Percentiles rank a stretch among this genome's conserved stretches.
These are phyloP conservation scores for Pelecanus crispus DNA, from an alignment of 2,113 vertebrate genomes.

Conservation along the genomic window DNA sequence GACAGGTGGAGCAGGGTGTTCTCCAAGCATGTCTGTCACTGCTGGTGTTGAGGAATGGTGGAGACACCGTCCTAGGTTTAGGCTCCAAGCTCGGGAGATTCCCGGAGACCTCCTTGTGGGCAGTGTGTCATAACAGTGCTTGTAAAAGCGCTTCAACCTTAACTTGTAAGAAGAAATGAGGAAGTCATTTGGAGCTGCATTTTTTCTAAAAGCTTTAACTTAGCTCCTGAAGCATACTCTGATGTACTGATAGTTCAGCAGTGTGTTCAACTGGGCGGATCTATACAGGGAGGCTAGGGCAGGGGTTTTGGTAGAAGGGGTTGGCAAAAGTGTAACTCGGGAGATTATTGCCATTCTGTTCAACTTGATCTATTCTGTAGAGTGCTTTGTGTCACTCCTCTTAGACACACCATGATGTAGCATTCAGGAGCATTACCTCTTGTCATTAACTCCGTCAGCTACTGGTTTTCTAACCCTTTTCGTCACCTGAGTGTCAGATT, in stretches of 20 bases:
- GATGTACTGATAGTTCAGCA: neutral
- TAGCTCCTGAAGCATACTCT: neutral
- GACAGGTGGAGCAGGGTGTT: neutral
- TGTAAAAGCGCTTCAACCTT: neutral
- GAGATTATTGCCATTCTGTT: neutral
- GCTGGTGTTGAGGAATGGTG: neutral
- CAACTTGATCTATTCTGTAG: neutral
- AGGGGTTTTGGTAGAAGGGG: neutral
- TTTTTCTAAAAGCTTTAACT: neutral
- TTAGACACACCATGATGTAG: neutral
- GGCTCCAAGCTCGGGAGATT: neutral
- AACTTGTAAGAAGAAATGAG: neutral
- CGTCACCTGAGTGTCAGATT: slow-evolving; percentile 33
- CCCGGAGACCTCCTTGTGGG: neutral
- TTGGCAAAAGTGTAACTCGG: neutral
- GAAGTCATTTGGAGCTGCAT: neutral
- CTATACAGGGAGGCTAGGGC: neutral
- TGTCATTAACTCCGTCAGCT: slow-evolving; percentile 27
- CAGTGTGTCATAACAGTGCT: neutral
- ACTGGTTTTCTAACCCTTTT: slow-evolving; percentile 40
- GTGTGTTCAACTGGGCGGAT: neutral
- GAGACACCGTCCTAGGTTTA: neutral
- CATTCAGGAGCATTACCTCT: neutral
- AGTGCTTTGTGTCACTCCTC: neutral
- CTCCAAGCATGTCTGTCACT: neutral